Conservation (phyloP, 2,888 invertebrate species). For the Carterocephalus palaemon region DNA sequence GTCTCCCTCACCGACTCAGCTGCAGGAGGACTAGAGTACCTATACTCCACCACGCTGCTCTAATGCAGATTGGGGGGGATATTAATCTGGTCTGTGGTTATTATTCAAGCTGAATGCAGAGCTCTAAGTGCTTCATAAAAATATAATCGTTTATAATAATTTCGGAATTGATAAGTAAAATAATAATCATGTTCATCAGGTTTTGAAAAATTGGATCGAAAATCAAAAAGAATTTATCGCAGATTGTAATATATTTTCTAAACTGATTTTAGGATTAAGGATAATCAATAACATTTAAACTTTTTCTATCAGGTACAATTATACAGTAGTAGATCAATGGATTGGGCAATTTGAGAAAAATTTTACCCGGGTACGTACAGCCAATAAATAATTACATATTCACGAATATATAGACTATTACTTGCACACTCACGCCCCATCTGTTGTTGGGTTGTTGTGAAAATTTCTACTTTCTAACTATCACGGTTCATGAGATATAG, state of each 20-base stretch:
- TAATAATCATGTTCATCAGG: neutral
- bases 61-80: no score
- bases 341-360: conserved; percentile 43
- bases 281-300: neutral
- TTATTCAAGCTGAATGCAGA: no score
- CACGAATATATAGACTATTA: neutral
- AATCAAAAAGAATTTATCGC: neutral
- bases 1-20: no score
- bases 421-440: no score
- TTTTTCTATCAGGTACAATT: conserved; percentile 42
- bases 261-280: neutral
- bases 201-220: neutral
- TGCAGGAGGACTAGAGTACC: no score
- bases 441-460: no score
- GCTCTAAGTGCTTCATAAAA: no score
- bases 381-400: neutral
- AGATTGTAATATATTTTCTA: neutral
- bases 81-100: no score
- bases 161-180: neutral
- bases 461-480: no score
- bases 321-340: conserved; percentile 52
- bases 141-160: neutral
- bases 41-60: no score
- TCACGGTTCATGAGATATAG: no score
- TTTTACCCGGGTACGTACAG: conserved; percentile 41